A percentile compares a stretch with the other conserved stretches of the same genome.
phyloP scores from a whole-genome alignment of 2,888 invertebrate species.

The Liopterus haemorrhoidalis region DNA sequence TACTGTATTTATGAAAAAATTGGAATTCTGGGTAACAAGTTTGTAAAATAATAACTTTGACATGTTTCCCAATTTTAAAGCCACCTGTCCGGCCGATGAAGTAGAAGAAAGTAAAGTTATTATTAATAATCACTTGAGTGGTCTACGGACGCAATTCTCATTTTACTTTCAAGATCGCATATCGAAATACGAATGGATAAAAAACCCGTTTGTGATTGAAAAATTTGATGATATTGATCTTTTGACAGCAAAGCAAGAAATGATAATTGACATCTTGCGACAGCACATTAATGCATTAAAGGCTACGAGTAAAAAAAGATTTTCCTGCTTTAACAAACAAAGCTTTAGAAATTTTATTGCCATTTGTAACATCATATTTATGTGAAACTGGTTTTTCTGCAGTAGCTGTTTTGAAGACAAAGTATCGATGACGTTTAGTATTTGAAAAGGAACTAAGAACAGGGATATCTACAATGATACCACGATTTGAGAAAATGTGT shows the following conservation, averaged over 20 bases:
- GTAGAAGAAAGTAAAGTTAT: slow-evolving; percentile 9
- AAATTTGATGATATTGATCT: slow-evolving; percentile 23
- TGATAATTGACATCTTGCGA: slow-evolving; percentile 22
- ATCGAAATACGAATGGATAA: slow-evolving; percentile 14
- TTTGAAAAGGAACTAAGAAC: too few relatives aligned
- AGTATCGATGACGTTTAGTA: too few relatives aligned
- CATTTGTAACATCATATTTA: slow-evolving; percentile 27
- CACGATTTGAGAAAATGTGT: too few relatives aligned
- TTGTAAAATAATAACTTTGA: slow-evolving; percentile 2
- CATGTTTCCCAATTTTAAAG: slow-evolving; percentile 2
- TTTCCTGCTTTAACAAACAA: slow-evolving; percentile 23
- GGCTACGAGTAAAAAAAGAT: slow-evolving; percentile 23
- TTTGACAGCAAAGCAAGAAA: slow-evolving; percentile 21
- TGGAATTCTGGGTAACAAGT: slow-evolving; percentile 3
- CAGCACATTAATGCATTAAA: slow-evolving; percentile 23
- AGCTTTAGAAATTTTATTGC: slow-evolving; percentile 27
- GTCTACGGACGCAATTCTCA: slow-evolving; percentile 5
- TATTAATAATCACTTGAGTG: slow-evolving; percentile 2
- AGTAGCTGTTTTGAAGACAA: too few relatives aligned
- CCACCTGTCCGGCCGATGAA: not conserved
- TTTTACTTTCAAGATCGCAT: slow-evolving; percentile 12
- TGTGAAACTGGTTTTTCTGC: too few relatives aligned
- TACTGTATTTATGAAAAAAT: slow-evolving; percentile 11
- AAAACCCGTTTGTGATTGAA: slow-evolving; percentile 16
- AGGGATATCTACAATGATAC: too few relatives aligned